Conservation (phyloP, 2,888 invertebrate genomes). For the Macrophya alboannulata region DNA sequence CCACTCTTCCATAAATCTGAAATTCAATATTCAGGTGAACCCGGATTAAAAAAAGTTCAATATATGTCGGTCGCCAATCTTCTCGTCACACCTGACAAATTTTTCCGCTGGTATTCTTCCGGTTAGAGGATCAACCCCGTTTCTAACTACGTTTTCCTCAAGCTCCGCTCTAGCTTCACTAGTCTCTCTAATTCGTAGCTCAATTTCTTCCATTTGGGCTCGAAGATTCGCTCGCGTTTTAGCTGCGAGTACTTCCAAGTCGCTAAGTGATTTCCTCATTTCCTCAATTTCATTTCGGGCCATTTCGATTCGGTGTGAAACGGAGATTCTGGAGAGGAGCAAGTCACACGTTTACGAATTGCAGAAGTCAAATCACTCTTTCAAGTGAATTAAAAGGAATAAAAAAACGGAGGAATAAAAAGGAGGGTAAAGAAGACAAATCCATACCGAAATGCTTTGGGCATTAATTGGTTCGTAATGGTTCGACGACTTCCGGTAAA, state of each 20-base stretch:
- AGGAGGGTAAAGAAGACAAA: not conserved
- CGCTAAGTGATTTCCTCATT: slow-evolving; percentile 75
- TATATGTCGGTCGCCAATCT: not conserved
- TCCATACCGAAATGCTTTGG: slow-evolving; percentile 34
- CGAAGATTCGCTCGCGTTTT: slow-evolving; percentile 79
- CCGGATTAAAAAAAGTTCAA: not conserved
- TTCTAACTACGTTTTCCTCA: slow-evolving; percentile 81
- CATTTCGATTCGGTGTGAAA: slow-evolving; percentile 82
- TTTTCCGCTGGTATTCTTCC: slow-evolving; percentile 85
- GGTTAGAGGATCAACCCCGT: slow-evolving; percentile 83
- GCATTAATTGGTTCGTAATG: slow-evolving; percentile 35
- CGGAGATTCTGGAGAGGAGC: slow-evolving; percentile 79
- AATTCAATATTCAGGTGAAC: slow-evolving; percentile 68
- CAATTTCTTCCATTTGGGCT: slow-evolving; percentile 83
- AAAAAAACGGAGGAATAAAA: slow-evolving; percentile 35
- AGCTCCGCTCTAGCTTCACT: slow-evolving; percentile 81
- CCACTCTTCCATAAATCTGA: slow-evolving; percentile 85
- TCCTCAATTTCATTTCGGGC: slow-evolving; percentile 81
- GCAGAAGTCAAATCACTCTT: slow-evolving; percentile 29
- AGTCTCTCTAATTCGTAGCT: slow-evolving; percentile 81
- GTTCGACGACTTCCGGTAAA: slow-evolving; percentile 63
- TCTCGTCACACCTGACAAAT: slow-evolving; percentile 75
- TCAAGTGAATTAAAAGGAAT: not conserved
- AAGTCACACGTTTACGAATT: not conserved
- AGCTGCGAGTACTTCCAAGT: slow-evolving; percentile 75